phyloP scores from a whole-genome alignment of 2,888 invertebrate genomes.

The Polietes domitor region DNA sequence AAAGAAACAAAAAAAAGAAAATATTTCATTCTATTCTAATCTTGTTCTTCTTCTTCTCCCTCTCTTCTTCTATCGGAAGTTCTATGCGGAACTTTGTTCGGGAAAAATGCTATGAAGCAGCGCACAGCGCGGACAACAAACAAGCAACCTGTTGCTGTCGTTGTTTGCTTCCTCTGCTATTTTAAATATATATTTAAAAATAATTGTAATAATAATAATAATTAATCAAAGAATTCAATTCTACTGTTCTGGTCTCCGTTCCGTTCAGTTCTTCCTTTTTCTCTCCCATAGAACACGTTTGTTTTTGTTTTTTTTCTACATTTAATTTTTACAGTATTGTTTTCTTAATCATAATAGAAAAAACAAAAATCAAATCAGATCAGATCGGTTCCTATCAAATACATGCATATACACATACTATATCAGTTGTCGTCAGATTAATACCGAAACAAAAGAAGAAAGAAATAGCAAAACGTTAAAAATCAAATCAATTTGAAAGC shows the following conservation, averaged over 20 bases:
- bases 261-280: too few relatives aligned
- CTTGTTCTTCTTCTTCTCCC: background rate
- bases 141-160: background rate
- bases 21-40: constrained; percentile 1
- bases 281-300: background rate
- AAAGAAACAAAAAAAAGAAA: background rate
- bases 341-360: background rate
- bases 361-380: background rate
- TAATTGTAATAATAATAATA: constrained; percentile 21
- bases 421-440: background rate
- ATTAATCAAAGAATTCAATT: constrained; percentile 26
- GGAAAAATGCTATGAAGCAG: background rate
- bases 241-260: background rate
- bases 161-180: constrained; percentile 8
- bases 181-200: constrained; percentile 18
- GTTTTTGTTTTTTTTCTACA: background rate
- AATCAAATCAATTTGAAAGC: too few relatives aligned
- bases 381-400: background rate
- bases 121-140: too few relatives aligned
- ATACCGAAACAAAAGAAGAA: too few relatives aligned
- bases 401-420: too few relatives aligned
- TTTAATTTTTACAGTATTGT: constrained; percentile 19
- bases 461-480: too few relatives aligned
- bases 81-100: background rate
- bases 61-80: constrained; percentile 9